Conservation (phyloP, 2,113 vertebrate species). For the Brachyhypopomus gauderio region DNA sequence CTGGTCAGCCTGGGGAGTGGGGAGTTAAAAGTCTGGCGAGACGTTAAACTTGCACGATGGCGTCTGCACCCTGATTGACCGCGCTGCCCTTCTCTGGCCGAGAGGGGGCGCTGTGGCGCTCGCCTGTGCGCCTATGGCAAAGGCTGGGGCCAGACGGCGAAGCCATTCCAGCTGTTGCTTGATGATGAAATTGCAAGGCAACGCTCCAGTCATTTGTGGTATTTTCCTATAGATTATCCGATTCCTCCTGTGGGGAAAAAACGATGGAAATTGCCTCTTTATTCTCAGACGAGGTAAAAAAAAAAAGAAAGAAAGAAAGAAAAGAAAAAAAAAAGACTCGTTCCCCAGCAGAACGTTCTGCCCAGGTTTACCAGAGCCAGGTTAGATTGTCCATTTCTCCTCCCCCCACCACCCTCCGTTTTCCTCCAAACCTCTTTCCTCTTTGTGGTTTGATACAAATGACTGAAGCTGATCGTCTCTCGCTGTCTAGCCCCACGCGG, state of each 20-base stretch:
- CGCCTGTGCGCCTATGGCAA: too few species aligned
- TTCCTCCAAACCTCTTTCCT: background rate
- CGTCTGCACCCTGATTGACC: constrained; percentile 65
- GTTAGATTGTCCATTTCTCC: constrained; percentile 9
- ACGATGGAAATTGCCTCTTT: constrained; percentile 53
- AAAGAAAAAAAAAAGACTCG: constrained; percentile 5
- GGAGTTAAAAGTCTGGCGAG: constrained; percentile 86
- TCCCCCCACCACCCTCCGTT: background rate
- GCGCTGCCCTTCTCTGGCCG: constrained; percentile 66
- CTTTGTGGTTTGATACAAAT: background rate
- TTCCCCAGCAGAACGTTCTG: constrained; percentile 11
- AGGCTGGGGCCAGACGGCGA: background rate
- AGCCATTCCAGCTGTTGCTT: constrained; percentile 36
- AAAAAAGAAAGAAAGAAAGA: background rate
- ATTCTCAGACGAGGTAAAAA: background rate
- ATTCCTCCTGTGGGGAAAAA: constrained; percentile 36
- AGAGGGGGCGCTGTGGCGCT: constrained; percentile 72
- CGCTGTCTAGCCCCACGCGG: background rate
- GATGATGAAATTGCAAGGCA: constrained; percentile 48
- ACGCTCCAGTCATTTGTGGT: constrained; percentile 41
- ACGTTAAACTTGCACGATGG: constrained; percentile 89
- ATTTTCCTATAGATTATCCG: constrained; percentile 50
- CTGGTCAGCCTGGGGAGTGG: constrained; percentile 89
- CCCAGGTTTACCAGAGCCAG: background rate
- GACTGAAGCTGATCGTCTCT: background rate